Evolutionary conservation across 2,797 vertebrate genomes (phyloP).

Genomic region (Hemitrygon akajei): DNA sequence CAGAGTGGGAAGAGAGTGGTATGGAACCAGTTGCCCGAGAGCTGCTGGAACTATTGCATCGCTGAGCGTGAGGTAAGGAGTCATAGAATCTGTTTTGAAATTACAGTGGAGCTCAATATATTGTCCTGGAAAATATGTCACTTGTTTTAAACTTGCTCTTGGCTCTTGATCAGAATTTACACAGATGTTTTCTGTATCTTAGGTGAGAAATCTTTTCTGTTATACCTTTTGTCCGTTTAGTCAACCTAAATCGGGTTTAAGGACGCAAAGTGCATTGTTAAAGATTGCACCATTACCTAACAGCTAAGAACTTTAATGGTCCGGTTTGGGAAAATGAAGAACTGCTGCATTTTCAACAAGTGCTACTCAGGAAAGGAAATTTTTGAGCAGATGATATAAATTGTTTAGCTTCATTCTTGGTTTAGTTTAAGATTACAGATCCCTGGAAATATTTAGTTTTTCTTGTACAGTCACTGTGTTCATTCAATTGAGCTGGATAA

Average conservation of each 20-base stretch:
- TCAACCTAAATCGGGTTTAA: neutral
- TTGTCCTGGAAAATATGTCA: neutral
- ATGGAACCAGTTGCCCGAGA: neutral
- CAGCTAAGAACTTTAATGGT: neutral
- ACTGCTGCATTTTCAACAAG: neutral
- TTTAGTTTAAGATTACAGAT: neutral
- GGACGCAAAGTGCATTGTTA: neutral
- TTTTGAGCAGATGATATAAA: neutral
- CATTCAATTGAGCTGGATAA: neutral
- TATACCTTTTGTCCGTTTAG: neutral
- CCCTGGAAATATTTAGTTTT: neutral
- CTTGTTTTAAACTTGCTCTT: conserved; percentile 3
- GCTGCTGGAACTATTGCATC: neutral
- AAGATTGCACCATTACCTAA: neutral
- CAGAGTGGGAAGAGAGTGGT: conserved; percentile 4
- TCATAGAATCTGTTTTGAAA: conserved; percentile 21
- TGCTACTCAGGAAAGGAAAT: neutral
- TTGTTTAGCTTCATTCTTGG: neutral
- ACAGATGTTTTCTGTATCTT: conserved; percentile 10
- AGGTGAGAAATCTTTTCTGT: conserved; percentile 6
- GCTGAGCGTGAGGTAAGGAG: conserved; percentile 29
- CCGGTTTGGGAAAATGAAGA: neutral
- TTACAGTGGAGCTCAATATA: neutral
- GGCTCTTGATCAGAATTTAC: neutral
- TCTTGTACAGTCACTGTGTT: neutral